Evolutionary conservation across 1,140 invertebrate species (phyloP), one percentile per base, ranked within the genome.

Genomic region (Drosophila biarmipes): DNA sequence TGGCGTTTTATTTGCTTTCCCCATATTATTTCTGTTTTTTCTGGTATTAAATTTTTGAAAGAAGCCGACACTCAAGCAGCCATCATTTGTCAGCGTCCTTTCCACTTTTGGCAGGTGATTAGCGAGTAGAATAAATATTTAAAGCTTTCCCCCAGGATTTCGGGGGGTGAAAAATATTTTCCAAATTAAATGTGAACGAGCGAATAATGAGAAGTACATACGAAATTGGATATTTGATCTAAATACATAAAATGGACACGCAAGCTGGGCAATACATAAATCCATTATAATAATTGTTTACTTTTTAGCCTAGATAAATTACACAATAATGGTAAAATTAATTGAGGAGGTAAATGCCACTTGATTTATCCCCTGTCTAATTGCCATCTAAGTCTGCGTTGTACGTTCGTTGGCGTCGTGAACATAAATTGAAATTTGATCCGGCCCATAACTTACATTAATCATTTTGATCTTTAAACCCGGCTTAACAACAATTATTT

Each of bases 1-100:
- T 84, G 62, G 78, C 84, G 62, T 79, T 82, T 87, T 89, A 89
- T 87, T 87, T 89, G 75, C 78, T 64, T 81, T 81, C 58, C 78
- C 71, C 53, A 53, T 71, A 54, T 59, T 59, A 53, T 54, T 73
- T 73, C 15, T 62, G 2, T 42, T 61, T 45, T 29, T 55, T 35
- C 27, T 67, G 59, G 45, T 51, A 42, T 69, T 66, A 53, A 66
- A 53, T 68, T 66, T 45, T 53, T 68, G 48, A 19, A 67, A 56
- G 67, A 48, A 56, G 27, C 29, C 38, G 42, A 69, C 42, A 69
- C 66, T 40, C 48, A 2, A 21, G 29, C 29, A 52, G 8, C 40
- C 82, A 86, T 86, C 81, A 86, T 86, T 86, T 87, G 82, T 86
- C 82, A 87, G 62, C 53, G 82, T 52, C 74, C 75, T 78, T 62